Conservation (phyloP, 1,140 invertebrate genomes). For the Zeugodacus cucurbitae region DNA sequence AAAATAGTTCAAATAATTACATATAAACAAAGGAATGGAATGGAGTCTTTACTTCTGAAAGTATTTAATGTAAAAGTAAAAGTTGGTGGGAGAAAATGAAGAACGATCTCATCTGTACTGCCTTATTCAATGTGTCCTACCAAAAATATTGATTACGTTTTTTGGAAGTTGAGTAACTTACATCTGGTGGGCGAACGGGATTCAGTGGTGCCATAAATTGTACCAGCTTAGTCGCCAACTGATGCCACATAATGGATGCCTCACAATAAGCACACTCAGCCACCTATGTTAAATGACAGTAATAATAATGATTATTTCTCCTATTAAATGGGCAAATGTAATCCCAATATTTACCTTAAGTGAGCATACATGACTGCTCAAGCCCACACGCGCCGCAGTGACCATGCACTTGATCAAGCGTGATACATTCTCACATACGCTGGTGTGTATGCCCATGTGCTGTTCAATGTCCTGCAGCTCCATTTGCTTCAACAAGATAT, state of each 20-base stretch:
- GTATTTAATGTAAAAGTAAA: too few species aligned
- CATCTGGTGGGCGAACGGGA: conserved; percentile 80
- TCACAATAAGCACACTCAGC: conserved; percentile 91
- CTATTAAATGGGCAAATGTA: not conserved
- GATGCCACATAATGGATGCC: conserved; percentile 92
- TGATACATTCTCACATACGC: conserved; percentile 80
- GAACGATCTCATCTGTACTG: too few species aligned
- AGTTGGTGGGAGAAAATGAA: too few species aligned
- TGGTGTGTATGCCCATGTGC: conserved; percentile 82
- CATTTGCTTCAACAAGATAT: conserved; percentile 96
- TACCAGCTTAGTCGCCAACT: conserved; percentile 83
- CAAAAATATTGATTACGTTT: too few species aligned
- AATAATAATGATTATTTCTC: not conserved
- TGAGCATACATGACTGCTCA: conserved; percentile 77
- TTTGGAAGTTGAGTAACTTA: conserved; percentile 70
- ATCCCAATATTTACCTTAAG: conserved; percentile 59
- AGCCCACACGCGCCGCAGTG: conserved; percentile 74
- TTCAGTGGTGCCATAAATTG: conserved; percentile 81
- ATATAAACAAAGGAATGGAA: too few species aligned
- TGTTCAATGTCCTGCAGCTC: conserved; percentile 91
- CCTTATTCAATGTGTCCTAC: too few species aligned
- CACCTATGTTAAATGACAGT: conserved; percentile 47
- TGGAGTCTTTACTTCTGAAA: too few species aligned
- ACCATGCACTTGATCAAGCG: conserved; percentile 86
- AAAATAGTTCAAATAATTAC: too few species aligned